Evolutionary conservation across 2,797 vertebrate genomes (phyloP).

Genomic region (Pteronotus mesoamericanus): DNA sequence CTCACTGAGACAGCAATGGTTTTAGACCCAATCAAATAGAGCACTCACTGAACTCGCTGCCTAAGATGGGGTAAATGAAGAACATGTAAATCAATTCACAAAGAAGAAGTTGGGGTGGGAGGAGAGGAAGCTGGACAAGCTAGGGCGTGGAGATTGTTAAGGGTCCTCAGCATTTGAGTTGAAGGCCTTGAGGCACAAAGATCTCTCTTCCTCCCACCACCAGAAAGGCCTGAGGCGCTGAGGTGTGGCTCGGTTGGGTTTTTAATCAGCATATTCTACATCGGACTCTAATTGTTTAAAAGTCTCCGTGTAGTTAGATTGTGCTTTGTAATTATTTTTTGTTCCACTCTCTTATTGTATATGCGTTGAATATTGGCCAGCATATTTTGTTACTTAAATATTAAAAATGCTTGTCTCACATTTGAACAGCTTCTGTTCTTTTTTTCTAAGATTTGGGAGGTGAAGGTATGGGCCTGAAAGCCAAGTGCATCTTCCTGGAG

Average conservation of each 20-base stretch:
- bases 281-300: slow-evolving; percentile 12
- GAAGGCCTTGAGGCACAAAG: not conserved
- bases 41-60: not conserved
- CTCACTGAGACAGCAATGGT: not conserved
- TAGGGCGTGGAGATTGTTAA: not conserved
- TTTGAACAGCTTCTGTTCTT: not conserved
- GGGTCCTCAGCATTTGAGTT: not conserved
- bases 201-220: not conserved
- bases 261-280: not conserved
- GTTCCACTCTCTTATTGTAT: slow-evolving; percentile 45
- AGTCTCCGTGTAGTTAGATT: slow-evolving; percentile 26
- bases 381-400: slow-evolving; percentile 72
- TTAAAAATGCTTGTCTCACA: slow-evolving; percentile 69
- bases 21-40: not conserved
- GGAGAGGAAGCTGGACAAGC: not conserved
- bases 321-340: slow-evolving; percentile 18
- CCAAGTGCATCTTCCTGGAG: not conserved
- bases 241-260: not conserved
- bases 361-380: slow-evolving; percentile 54
- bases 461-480: not conserved
- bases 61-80: not conserved
- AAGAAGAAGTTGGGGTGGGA: no score
- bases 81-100: slow-evolving; percentile 10
- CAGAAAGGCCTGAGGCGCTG: not conserved
- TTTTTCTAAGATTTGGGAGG: not conserved